Evolutionary conservation across 1,140 invertebrate species (phyloP).

Genomic region (Ips nitidus): DNA sequence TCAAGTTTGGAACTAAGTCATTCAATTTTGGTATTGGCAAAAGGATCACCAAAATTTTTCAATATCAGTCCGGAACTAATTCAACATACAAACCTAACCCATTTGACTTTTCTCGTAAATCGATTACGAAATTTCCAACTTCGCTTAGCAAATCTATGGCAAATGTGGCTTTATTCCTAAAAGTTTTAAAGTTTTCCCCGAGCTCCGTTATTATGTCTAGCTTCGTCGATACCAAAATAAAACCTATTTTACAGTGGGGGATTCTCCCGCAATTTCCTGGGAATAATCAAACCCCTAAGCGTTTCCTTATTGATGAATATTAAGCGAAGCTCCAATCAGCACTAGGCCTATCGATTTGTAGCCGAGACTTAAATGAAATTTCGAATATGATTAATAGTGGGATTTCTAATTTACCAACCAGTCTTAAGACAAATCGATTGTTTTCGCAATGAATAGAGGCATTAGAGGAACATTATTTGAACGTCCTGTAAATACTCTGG

Average conservation of each 20-base stretch:
- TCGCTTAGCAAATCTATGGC: constrained; percentile 4
- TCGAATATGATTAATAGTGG: background rate
- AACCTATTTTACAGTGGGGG: background rate
- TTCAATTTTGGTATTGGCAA: too few relatives aligned
- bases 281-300: background rate
- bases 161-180: constrained; percentile 4
- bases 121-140: constrained; percentile 12
- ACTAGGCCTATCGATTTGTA: background rate
- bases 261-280: background rate
- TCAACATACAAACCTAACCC: constrained; percentile 1
- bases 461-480: background rate
- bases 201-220: background rate
- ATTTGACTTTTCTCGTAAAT: constrained; percentile 10
- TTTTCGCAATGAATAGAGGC: background rate
- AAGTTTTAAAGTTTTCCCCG: constrained; percentile 11
- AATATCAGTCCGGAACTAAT: background rate
- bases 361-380: background rate
- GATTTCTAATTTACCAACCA: background rate
- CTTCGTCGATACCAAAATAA: background rate
- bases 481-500: background rate
- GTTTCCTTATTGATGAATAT: background rate
- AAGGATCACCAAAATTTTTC: background rate
- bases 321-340: background rate
- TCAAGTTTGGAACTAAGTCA: too few relatives aligned
- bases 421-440: background rate